Percentiles rank a stretch among this genome's conserved stretches.
Conservation (phyloP, 2,113 vertebrate genomes). For the Aepyceros melampus region DNA sequence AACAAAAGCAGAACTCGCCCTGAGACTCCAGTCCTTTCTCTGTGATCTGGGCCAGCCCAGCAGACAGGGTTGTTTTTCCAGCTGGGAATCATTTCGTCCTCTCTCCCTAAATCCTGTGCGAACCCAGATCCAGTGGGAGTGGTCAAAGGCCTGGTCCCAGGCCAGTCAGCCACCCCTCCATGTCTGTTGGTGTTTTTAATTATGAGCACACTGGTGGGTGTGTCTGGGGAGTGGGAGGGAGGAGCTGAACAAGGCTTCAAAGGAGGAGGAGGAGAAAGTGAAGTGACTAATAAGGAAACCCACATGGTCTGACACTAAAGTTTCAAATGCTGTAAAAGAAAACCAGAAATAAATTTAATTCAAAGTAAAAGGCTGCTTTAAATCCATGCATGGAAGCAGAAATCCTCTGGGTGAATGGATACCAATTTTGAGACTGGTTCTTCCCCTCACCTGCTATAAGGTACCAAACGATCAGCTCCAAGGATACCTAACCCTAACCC, state of each 20-base stretch:
- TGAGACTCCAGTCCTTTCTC: neutral
- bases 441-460: neutral
- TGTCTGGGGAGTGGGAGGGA: neutral
- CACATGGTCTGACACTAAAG: neutral
- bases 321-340: neutral
- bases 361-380: neutral
- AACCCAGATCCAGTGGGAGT: conserved; percentile 37
- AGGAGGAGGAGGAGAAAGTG: neutral
- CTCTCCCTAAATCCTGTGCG: conserved; percentile 27
- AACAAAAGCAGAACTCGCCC: neutral
- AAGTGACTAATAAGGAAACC: neutral
- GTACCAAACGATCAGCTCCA: neutral
- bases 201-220: neutral
- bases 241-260: neutral
- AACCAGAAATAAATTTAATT: neutral
- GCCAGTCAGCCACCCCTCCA: neutral
- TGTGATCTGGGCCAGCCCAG: conserved; percentile 34
- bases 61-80: conserved; percentile 72
- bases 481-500: neutral
- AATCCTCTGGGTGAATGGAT: neutral
- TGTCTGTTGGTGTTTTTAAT: neutral
- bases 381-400: neutral
- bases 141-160: neutral
- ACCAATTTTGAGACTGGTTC: neutral
- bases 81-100: conserved; percentile 72